Conservation (phyloP, 2,113 vertebrate genomes). For the Monopterus albus region DNA sequence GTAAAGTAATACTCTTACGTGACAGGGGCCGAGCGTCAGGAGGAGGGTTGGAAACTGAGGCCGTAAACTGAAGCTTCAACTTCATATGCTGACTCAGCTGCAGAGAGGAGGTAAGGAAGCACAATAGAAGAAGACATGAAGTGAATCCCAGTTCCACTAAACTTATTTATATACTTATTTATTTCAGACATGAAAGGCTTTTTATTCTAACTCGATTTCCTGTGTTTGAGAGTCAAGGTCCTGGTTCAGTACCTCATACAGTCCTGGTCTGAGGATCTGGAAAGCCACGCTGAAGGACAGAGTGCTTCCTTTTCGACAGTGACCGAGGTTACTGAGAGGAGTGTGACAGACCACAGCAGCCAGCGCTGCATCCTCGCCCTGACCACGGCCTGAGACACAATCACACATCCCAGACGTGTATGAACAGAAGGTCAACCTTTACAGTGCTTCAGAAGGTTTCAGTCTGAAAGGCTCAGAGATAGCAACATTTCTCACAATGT, state of each 20-base stretch:
- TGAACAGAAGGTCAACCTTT: too few relatives aligned
- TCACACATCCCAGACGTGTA: too few relatives aligned
- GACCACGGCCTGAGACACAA: constrained; percentile 66
- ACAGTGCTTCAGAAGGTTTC: too few relatives aligned
- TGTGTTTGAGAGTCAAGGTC: not conserved
- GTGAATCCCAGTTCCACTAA: too few relatives aligned
- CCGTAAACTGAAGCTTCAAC: constrained; percentile 94
- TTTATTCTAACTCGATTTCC: too few relatives aligned
- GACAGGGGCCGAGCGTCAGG: constrained; percentile 89
- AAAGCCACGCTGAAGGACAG: constrained; percentile 92
- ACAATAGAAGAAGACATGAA: too few relatives aligned
- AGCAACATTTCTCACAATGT: too few relatives aligned
- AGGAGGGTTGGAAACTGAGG: constrained; percentile 87
- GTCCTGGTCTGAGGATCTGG: constrained; percentile 88
- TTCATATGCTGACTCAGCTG: constrained; percentile 96
- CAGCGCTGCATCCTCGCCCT: constrained; percentile 68
- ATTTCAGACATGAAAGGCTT: too few relatives aligned
- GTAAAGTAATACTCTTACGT: constrained; percentile 67
- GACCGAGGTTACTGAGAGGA: constrained; percentile 86
- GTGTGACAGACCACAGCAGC: constrained; percentile 79
- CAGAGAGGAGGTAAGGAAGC: not conserved
- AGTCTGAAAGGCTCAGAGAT: too few relatives aligned
- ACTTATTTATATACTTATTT: too few relatives aligned
- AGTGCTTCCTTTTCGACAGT: constrained; percentile 90
- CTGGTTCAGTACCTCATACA: constrained; percentile 89